Conservation (phyloP, 2,113 vertebrate genomes). For the Campylomormyrus tamandua region DNA sequence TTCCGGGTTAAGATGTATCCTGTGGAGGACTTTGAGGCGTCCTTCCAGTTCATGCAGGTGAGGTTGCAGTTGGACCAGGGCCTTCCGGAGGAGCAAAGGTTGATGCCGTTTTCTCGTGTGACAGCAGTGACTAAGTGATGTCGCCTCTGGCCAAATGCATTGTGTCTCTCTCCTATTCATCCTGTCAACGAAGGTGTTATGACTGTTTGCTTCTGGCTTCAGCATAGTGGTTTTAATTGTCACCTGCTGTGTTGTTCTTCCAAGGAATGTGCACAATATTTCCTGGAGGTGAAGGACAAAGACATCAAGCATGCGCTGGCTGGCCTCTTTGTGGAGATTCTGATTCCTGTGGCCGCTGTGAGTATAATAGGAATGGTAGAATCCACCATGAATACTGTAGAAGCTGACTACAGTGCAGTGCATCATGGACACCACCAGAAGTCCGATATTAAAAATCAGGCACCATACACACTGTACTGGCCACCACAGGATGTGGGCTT, state of each 20-base stretch:
- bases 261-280: slow-evolving; percentile 96
- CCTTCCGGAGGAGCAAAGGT: background rate
- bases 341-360: slow-evolving; percentile 96
- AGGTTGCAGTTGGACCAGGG: background rate
- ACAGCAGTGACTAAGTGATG: background rate
- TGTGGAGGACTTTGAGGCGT: slow-evolving; percentile 96
- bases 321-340: slow-evolving; percentile 97
- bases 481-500: background rate
- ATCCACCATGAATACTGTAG: background rate
- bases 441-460: background rate
- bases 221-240: background rate
- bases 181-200: background rate
- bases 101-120: background rate
- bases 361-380: slow-evolving; percentile 50
- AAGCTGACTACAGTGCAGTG: background rate
- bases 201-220: background rate
- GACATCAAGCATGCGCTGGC: slow-evolving; percentile 96
- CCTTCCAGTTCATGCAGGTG: slow-evolving; percentile 99
- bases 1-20: slow-evolving; percentile 99
- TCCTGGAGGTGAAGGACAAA: slow-evolving; percentile 98
- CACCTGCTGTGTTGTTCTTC: slow-evolving; percentile 13
- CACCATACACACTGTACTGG: background rate
- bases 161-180: background rate
- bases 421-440: background rate
- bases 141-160: background rate